Base-by-base conservation (phyloP, 2,113 vertebrate species). In the Phycodurus eques region DNA sequence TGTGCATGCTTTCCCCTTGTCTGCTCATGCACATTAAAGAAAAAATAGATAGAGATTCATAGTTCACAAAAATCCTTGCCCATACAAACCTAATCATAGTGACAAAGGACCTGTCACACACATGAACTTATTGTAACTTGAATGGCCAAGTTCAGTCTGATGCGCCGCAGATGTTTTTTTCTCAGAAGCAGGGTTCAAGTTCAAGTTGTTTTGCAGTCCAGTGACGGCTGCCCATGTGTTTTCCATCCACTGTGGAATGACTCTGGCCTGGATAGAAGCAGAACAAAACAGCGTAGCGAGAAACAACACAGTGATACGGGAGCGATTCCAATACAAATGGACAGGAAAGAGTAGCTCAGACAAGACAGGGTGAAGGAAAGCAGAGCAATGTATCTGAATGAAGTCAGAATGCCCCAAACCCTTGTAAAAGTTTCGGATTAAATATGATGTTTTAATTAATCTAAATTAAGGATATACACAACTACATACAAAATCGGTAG, bases 181-280 rank as follows among this genome's bases (percentile, higher is more conserved):
- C 35, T 1, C 75, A 73, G 80, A 72, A 75, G 71, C 68, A 35
- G 80, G 39, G 72, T 83, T 83, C 68, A 74, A 70, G 84, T 74
- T 65, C 62, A 44, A 67, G 82, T 82, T 83, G 85, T 83, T 87
- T 82, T 78, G 60, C 68, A 72, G 80, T 72, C 71, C 77, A 78
- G 71, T 73, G 81, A 84, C 83, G 77, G 79, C 86, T 81, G 80
- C 81, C 85, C 89, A 90, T 92, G 88, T 92, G 90, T 90, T 92
- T 92, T 82, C 83, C 89, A 89, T 92, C 86, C 84, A 77, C 81
- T 76, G 67, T 73, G 76, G 78, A 89, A 75, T 54, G 71, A 88
- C 80, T 80, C 83, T 87, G 87, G 85, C 81, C 80, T 78, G 69
- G 75, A 71, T 61, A 77, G 68, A 83, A 80, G 35, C 71, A 47